Conservation (phyloP, 2,113 vertebrate species). For the Aleadryas rufinucha region DNA sequence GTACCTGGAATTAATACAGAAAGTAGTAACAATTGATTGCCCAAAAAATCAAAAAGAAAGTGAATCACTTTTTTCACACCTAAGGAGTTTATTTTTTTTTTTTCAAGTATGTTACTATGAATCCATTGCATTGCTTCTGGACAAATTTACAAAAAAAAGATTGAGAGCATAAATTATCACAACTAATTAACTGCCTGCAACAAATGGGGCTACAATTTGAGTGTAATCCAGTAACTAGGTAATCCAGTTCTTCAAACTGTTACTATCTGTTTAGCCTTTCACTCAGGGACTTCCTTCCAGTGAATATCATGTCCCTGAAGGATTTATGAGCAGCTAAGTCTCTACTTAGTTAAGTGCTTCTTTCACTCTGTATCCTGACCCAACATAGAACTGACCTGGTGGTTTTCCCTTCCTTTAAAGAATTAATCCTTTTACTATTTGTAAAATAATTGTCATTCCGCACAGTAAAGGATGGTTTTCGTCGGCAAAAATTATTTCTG, state of each 20-base stretch:
- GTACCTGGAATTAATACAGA: background rate
- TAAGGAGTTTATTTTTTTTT: background rate
- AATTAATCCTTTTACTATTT: background rate
- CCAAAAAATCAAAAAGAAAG: background rate
- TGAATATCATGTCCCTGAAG: background rate
- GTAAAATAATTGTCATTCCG: background rate
- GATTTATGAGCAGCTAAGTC: background rate
- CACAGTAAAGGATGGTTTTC: background rate
- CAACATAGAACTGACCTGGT: background rate
- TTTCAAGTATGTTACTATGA: background rate
- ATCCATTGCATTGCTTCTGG: background rate
- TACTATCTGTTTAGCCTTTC: background rate
- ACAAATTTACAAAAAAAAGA: constrained; percentile 42
- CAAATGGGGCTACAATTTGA: background rate
- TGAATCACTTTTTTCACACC: background rate
- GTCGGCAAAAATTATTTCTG: background rate
- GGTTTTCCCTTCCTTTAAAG: background rate
- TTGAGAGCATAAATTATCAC: constrained; percentile 55
- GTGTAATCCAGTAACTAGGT: background rate
- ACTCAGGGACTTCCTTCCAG: background rate
- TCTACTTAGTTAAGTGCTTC: background rate
- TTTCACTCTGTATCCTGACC: background rate
- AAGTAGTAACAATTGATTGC: background rate
- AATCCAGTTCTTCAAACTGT: background rate
- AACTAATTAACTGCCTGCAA: constrained; percentile 31